Evolutionary conservation across 2,113 vertebrate species (phyloP), one percentile per base, ranked within the genome.

Genomic region (Rana temporaria): DNA sequence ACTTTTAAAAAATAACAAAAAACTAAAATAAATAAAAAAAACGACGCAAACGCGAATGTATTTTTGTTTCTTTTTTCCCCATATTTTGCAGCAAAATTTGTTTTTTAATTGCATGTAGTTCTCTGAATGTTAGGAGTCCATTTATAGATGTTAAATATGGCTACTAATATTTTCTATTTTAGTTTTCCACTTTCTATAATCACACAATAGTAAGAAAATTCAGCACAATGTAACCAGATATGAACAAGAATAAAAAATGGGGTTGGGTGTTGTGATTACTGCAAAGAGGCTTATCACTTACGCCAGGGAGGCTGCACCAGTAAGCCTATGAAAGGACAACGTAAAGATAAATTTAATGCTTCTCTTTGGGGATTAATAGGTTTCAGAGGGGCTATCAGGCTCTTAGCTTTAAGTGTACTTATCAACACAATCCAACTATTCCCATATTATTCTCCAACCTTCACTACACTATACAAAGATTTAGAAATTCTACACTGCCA

Each of bases 261-360:
- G 55, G 55, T 18, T 59, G 71, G 30, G 57, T 74, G 30, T 62
- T 75, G 32, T 60, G 72, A 42, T 75, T 38, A 42, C 72, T 42
- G 30, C 57, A 75, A 60, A 75, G 56, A 62, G 57, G 72, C 72
- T 75, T 75, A 75, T 75, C 72, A 11, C 57, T 42, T 42, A 75
- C 30, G 32, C 56, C 57, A 42, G 34, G 32, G 72, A 75, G 72
- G 59, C 71, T 57, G 59, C 32, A n/a, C 42, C 72, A 62, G 30
- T 75, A 75, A 75, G 72, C 56, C 72, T 32, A 60, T 75, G 72
- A 75, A 75, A 59, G 30, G 57, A 34, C n/a, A 75, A 42, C 6
- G 9, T 20, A 75, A 42, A 75, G 72, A 75, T 75, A 75, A 60
- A 75, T 75, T 17, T 75, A 75, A 75, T 75, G 60, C 72, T 62